Conservation (phyloP, 2,113 vertebrate genomes). For the Charadrius vociferus region DNA sequence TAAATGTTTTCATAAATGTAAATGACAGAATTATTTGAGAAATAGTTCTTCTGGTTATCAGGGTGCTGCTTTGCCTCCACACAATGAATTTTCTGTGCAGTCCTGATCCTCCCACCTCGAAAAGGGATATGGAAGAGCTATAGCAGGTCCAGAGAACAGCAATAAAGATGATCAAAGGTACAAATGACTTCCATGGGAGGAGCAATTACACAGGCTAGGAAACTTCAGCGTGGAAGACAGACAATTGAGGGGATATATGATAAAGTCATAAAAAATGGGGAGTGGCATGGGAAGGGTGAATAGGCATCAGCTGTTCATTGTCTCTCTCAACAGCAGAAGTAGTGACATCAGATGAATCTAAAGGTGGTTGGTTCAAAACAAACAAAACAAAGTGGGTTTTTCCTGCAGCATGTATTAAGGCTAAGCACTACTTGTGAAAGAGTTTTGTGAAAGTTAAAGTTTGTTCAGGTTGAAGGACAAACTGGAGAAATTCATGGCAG, state of each 20-base stretch:
- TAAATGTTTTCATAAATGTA: not conserved
- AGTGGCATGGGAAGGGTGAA: slow-evolving; percentile 19
- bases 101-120: not conserved
- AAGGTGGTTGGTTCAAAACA: not conserved
- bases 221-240: not conserved
- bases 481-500: not conserved
- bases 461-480: not conserved
- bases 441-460: not conserved
- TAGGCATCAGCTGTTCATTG: not conserved
- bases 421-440: not conserved
- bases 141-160: not conserved
- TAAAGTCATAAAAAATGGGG: slow-evolving; percentile 32
- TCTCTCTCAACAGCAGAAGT: not conserved
- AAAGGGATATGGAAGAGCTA: not conserved
- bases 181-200: not conserved
- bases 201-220: not conserved
- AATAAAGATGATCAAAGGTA: not conserved
- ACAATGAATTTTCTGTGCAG: not conserved
- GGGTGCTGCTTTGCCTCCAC: not conserved
- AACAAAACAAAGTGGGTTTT: not conserved
- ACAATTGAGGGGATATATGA: not conserved
- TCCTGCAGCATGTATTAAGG: not conserved
- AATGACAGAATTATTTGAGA: not conserved
- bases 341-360: not conserved
- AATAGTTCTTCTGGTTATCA: not conserved